phyloP scores from a whole-genome alignment of 2,888 invertebrate species.

The Rotaria macrura region DNA sequence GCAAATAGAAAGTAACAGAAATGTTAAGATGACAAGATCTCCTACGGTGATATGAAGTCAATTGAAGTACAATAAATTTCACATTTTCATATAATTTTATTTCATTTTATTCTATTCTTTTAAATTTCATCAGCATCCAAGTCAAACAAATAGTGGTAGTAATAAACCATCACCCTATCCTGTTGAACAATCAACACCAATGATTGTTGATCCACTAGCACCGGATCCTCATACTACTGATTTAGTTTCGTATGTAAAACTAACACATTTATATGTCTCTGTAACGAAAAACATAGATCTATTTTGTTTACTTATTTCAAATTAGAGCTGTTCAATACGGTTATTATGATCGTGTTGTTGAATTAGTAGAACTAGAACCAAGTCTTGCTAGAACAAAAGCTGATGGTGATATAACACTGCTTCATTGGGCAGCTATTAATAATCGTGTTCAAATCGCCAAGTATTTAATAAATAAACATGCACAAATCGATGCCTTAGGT shows the following conservation, averaged over 20 bases:
- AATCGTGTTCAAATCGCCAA: constrained; percentile 82
- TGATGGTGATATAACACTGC: constrained; percentile 79
- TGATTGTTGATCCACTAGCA: background rate
- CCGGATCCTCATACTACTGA: background rate
- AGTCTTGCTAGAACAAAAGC: constrained; percentile 62
- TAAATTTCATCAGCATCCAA: background rate
- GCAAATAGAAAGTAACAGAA: background rate
- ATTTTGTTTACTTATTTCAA: background rate
- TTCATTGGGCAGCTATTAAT: constrained; percentile 99
- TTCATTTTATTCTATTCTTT: background rate
- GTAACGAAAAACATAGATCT: background rate
- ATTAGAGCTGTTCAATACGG: constrained; percentile 73
- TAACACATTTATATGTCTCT: no score
- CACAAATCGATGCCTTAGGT: constrained; percentile 80
- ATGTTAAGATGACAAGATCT: background rate
- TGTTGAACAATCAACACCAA: background rate
- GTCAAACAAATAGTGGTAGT: background rate
- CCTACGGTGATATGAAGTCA: background rate
- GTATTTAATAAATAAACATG: constrained; percentile 74
- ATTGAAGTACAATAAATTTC: background rate
- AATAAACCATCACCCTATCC: background rate
- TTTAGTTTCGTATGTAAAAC: background rate
- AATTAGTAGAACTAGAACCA: constrained; percentile 81
- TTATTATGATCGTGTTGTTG: constrained; percentile 42
- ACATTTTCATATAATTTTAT: background rate